Base-by-base conservation (phyloP, 37 sponge, comb jelly and placozoan species). In the Crambe crambe region DNA sequence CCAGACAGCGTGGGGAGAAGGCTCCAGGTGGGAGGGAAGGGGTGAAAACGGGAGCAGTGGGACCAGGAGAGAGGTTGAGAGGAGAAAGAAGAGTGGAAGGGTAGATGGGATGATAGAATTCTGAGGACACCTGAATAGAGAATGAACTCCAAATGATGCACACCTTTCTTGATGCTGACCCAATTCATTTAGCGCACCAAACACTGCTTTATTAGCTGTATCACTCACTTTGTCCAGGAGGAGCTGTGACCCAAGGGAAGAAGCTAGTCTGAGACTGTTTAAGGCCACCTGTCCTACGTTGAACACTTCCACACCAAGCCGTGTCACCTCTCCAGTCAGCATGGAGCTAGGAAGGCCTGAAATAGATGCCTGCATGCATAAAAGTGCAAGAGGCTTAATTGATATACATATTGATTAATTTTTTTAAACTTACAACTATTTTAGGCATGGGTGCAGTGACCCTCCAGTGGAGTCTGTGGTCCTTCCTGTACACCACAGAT, bases 381-480 rank as follows among this genome's bases (percentile, higher is more conserved):
- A 5, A 22, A 21, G 4, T 20, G 34, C 38, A 23, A 23, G 25
- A 21, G 61, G 27, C 5, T 25, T 26, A 60, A 22, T 23, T 25
- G 17, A 29, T 58, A 3, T 21, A 75, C 27, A 30, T 3, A 4
- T 58, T 18, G 10, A 8, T 35, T 34, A 20, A 68, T 20, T 4
- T 68, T 68, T 37, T 42, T 37, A 37, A 30, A 80, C 87, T 74
- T 27, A 91, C 95, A 80, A 89, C 32, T 41, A 91, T 32, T 59
- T 73, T 81, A 17, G 95, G 92, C 85, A 83, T 85, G 29, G 93
- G 84, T 30, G 86, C 43, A 29, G 77, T 62, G 22, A 95, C 83
- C 10, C n/a, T 77, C 92, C 92, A 91, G 68, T 70, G 60, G 51
- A 95, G 90, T 27, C 95, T 72, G 30, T 92, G 42, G 64, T 95